phyloP scores from a whole-genome alignment of 2,797 vertebrate species.

The Yasuhikotakia modesta region DNA sequence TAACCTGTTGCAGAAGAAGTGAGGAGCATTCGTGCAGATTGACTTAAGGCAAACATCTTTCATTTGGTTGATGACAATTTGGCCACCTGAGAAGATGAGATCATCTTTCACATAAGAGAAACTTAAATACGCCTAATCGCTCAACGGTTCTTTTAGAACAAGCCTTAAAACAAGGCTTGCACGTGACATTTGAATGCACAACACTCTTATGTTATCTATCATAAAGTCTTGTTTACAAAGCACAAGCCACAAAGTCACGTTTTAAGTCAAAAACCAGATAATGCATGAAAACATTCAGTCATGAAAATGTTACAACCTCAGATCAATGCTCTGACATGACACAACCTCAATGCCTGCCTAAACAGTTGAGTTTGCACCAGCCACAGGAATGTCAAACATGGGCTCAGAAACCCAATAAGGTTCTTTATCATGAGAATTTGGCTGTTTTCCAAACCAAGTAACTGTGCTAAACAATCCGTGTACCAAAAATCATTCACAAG shows the following conservation, averaged over 20 bases:
- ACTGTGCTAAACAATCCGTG: constrained; percentile 49
- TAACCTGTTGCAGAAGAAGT: constrained; percentile 6
- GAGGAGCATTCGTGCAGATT: constrained; percentile 16
- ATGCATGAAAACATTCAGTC: constrained; percentile 37
- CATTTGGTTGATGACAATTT: constrained; percentile 28
- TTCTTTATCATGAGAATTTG: constrained; percentile 61
- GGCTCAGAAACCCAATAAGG: constrained; percentile 64
- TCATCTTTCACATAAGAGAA: constrained; percentile 8
- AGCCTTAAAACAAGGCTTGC: no score
- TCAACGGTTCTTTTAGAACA: constrained; percentile 8
- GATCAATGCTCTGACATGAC: constrained; percentile 33
- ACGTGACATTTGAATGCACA: no score
- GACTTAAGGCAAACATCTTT: constrained; percentile 19
- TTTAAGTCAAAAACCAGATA: constrained; percentile 23
- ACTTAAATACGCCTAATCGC: constrained; percentile 16
- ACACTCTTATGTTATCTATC: no score
- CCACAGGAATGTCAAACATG: constrained; percentile 79
- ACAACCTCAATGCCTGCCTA: constrained; percentile 34
- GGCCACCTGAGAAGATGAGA: constrained; percentile 51
- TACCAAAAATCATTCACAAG: constrained; percentile 51
- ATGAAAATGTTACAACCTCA: constrained; percentile 28
- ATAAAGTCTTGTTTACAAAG: constrained; percentile 57
- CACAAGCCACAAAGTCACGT: constrained; percentile 40
- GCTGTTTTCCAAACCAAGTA: constrained; percentile 48
- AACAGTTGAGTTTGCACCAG: constrained; percentile 53